Conservation (phyloP, 2,113 vertebrate genomes). For the Typhlomys cinereus region DNA sequence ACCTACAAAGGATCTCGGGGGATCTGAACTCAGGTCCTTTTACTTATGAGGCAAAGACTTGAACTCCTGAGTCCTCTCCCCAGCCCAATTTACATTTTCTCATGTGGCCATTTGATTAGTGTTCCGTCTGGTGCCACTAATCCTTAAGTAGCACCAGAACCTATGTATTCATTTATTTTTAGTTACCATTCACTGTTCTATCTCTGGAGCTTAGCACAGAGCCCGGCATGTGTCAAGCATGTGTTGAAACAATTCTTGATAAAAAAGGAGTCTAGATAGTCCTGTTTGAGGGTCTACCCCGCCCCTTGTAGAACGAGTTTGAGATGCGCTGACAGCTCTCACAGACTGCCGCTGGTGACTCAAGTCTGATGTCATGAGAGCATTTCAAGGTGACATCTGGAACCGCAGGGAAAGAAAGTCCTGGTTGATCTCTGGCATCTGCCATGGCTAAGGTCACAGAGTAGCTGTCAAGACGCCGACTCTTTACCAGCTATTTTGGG, state of each 20-base stretch:
- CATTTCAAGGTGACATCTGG: not conserved
- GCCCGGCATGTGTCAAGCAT: not conserved
- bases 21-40: too few species aligned
- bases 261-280: not conserved
- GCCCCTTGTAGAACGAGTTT: not conserved
- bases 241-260: not conserved
- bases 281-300: not conserved
- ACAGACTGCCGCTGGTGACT: not conserved
- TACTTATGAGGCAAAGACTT: too few species aligned
- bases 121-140: not conserved
- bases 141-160: not conserved
- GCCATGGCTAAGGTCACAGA: not conserved
- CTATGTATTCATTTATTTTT: not conserved
- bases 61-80: too few species aligned
- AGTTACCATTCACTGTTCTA: not conserved
- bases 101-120: not conserved
- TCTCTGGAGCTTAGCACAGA: not conserved
- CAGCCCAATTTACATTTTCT: too few species aligned
- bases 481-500: conserved; percentile 9
- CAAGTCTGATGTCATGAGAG: not conserved
- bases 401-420: not conserved
- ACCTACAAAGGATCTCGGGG: too few species aligned
- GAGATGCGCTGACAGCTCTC: not conserved
- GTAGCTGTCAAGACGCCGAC: not conserved
- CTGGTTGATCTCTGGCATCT: not conserved